Evolutionary conservation across 2,888 invertebrate species (phyloP), one percentile per base, ranked within the genome.

Genomic region (Oxyscelio sp.): DNA sequence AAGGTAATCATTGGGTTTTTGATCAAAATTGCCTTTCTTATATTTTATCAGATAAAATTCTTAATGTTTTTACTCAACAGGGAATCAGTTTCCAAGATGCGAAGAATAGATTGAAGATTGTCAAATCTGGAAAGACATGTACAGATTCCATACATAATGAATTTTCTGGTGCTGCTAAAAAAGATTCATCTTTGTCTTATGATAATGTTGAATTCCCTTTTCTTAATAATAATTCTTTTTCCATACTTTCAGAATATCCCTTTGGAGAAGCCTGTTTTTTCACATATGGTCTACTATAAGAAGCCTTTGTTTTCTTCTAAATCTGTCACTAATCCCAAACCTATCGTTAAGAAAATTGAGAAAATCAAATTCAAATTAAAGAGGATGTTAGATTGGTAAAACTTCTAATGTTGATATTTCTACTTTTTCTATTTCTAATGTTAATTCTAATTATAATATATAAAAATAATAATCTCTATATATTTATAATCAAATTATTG

Each of bases 1-100:
- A 61, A 27, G 61, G 73, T 9, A 38, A 40, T 40, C 68, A 68
- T 56, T 68, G 68, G 56, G 56, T 68, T 11, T 68, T 3, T 54
- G 40, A 73, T 9, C 17, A 34, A 15, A n/a, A 4, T 3, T 73
- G 73, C 48, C 61, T 61, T 2, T 0, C 21, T 24, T 68, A 40
- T 52, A 54, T 40, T 4, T 13, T 31, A 40, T 19, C 21, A 6
- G 38, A 68, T 1, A n/a, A 40, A 24, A 13, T 31, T 22, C 17
- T 54, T 4, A 9, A 38, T 11, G 21, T 22, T 22, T 68, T 38
- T 27, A 27, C 2, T n/a, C 15, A 24, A 13, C 21, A 43, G 8
- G 27, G 22, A 21, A 43, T n/a, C 22, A 22, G 43, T 43, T 34
- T 34, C 4, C 15, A 27, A 4, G 54, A 54, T n/a, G 27, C 54